These are phyloP conservation scores for Tribolium freemani DNA, from an alignment of 2,888 invertebrate species.

Conservation along the genomic window DNA sequence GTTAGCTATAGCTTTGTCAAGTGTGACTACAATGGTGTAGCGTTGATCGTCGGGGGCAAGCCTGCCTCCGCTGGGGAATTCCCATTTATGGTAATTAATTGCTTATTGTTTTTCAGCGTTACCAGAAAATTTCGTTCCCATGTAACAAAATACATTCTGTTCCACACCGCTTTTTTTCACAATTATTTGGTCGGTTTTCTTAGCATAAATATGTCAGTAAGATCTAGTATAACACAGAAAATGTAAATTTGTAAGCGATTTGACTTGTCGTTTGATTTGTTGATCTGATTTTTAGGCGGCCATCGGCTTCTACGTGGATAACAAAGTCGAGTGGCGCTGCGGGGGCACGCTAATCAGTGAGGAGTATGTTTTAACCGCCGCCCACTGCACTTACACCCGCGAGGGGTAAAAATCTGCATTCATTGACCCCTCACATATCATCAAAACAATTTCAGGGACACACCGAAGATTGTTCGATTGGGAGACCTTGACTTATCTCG, in stretches of 20 bases:
- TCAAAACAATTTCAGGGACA: constrained; percentile 61
- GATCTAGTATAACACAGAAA: neutral
- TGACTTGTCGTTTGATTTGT: no score
- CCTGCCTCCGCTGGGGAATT: constrained; percentile 72
- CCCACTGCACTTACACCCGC: constrained; percentile 69
- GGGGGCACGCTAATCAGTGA: constrained; percentile 73
- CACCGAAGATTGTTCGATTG: constrained; percentile 71
- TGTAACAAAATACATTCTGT: no score
- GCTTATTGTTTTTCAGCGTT: neutral
- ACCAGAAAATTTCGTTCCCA: no score
- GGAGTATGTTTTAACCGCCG: constrained; percentile 72
- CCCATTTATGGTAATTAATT: constrained; percentile 73
- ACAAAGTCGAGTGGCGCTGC: constrained; percentile 66
- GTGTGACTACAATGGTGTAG: constrained; percentile 70
- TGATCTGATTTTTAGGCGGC: constrained; percentile 63
- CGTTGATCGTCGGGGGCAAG: constrained; percentile 73
- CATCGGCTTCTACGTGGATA: constrained; percentile 62
- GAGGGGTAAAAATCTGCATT: constrained; percentile 53
- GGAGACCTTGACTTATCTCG: constrained; percentile 73
- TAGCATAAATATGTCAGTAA: no score
- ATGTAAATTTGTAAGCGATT: no score
- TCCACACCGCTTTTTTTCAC: no score
- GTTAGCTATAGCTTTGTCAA: constrained; percentile 68
- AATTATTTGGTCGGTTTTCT: no score
- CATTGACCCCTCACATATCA: neutral